Base-by-base conservation (phyloP, 2,888 invertebrate genomes). In the Platerodrilus igneus region DNA sequence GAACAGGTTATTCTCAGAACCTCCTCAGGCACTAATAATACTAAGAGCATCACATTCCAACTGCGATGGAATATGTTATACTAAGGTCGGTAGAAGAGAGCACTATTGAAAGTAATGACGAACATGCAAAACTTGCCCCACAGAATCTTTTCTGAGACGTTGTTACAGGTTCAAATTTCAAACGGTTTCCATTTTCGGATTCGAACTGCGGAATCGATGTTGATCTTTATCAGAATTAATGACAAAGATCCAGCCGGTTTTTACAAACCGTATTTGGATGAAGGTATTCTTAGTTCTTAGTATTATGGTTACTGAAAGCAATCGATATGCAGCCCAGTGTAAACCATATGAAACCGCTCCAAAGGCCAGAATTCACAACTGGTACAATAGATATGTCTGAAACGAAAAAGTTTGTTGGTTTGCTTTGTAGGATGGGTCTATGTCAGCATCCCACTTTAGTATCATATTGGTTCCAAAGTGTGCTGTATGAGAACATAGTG, bases 391-490 rank as follows among this genome's bases (percentile, higher is more conserved):
- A 28, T 22, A 35, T 35, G 4, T n/a, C 9, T 6, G 27, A 31
- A 33, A 9, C 33, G 14, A 20, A 40, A 22, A 16, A n/a, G 23
- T 35, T 40, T 29, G 3, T 40, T 9, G 40, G 34, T 10, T 2
- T 40, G 7, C 9, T 35, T n/a, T 8, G 34, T 22, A 32, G 31
- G 34, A 35, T 40, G 29, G 29, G 34, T 34, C 11, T 40, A 14
- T n/a, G 7, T n/a, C 29, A 22, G 11, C 29, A 16, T 6, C 29
- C 40, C 21, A 21, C 7, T 19, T n/a, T 40, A 11, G 17, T 28
- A 23, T 20, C 18, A 2, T 40, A 40, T 28, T 40, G 35, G 40
- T 37, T 33, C 5, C 19, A 20, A 33, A 33, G 5, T 4, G 8
- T 18, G 16, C 8, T 33, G 2, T 39, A 33, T 20, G 4, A 20